A percentile compares a stretch with the other conserved stretches of the same genome.
phyloP scores from a whole-genome alignment of 2,797 vertebrate species.

The Falco cherrug region DNA sequence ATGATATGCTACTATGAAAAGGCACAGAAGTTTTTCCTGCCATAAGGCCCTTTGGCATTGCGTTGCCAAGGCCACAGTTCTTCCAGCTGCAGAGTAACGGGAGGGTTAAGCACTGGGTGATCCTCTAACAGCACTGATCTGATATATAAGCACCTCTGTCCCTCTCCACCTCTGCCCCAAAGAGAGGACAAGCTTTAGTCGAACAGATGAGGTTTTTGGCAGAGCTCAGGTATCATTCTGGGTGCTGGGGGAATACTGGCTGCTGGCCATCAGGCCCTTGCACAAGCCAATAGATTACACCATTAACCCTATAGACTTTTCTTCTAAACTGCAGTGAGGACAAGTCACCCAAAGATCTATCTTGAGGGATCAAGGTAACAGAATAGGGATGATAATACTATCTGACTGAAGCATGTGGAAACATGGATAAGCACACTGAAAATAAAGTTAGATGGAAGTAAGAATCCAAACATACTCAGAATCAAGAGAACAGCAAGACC shows the following conservation, averaged over 20 bases:
- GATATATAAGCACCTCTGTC: fast-evolving
- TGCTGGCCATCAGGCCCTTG: background rate
- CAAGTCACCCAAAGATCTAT: background rate
- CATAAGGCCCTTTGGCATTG: fast-evolving
- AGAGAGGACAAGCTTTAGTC: background rate
- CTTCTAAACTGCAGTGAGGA: background rate
- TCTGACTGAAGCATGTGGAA: background rate
- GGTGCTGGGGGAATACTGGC: background rate
- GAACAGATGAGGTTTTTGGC: background rate
- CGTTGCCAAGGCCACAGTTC: background rate
- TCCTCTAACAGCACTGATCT: background rate
- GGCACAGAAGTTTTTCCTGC: background rate
- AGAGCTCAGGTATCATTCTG: background rate
- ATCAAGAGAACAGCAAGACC: background rate
- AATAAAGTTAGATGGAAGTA: background rate
- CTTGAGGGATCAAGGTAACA: background rate
- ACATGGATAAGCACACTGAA: background rate
- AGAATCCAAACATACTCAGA: background rate
- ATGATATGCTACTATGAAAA: background rate
- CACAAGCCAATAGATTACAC: background rate
- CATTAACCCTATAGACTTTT: background rate
- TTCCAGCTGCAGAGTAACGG: background rate
- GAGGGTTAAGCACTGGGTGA: background rate
- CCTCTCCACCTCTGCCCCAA: background rate
- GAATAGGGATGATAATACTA: background rate